Conservation (phyloP, 92 coral and sea anemone genomes). For the Metridium senile region DNA sequence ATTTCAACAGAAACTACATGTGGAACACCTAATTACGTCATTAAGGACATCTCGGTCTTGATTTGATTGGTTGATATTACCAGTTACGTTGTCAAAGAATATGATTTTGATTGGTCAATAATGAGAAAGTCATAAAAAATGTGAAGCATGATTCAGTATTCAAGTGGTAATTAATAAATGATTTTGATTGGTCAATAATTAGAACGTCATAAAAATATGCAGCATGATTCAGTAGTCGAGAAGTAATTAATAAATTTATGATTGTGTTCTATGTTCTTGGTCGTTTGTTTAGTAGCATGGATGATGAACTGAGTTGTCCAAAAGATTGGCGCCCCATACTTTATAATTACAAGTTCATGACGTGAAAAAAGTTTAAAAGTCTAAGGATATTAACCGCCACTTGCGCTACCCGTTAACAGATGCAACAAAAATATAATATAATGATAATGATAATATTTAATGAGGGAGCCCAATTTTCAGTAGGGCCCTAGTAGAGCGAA, state of each 20-base stretch:
- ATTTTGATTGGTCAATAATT: neutral
- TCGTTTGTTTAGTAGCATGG: too few relatives aligned
- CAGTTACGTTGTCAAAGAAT: neutral
- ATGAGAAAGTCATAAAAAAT: neutral
- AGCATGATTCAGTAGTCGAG: neutral
- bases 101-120: neutral
- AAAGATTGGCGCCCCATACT: too few relatives aligned
- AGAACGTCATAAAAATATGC: neutral
- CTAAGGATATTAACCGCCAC: too few relatives aligned
- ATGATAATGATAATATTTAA: too few relatives aligned
- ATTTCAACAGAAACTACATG: conserved; percentile 12
- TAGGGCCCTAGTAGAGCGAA: too few relatives aligned
- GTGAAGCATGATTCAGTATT: neutral
- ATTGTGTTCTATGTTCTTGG: neutral
- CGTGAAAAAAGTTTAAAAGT: too few relatives aligned
- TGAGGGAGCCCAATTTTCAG: too few relatives aligned
- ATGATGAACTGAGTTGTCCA: too few relatives aligned
- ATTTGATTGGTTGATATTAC: neutral
- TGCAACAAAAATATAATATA: too few relatives aligned
- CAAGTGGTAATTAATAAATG: neutral
- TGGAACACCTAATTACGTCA: conserved; percentile 8
- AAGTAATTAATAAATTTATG: neutral
- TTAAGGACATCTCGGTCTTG: conserved; percentile 10
- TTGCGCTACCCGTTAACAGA: too few relatives aligned
- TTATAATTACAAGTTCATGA: too few relatives aligned